Evolutionary conservation across 2,888 invertebrate species (phyloP).

Genomic region (Globia sparganii): DNA sequence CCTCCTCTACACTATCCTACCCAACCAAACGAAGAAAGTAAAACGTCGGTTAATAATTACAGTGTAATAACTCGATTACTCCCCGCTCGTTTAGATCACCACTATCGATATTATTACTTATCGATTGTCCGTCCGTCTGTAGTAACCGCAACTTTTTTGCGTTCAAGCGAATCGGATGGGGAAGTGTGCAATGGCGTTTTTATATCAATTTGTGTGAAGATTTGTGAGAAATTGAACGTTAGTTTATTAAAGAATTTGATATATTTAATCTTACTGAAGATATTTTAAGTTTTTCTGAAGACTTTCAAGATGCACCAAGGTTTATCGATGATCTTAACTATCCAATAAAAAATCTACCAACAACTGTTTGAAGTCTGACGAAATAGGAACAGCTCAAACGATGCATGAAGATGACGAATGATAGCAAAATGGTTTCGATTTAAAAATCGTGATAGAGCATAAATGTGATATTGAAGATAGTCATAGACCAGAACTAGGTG

Average conservation of each 20-base stretch:
- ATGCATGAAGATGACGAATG: conserved; percentile 58
- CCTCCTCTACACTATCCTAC: conserved; percentile 58
- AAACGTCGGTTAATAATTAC: conserved; percentile 84
- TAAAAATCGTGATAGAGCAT: conserved; percentile 58
- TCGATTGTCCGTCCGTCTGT: conserved; percentile 68
- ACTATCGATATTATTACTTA: conserved; percentile 70
- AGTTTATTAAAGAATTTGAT: conserved; percentile 39
- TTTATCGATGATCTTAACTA: conserved; percentile 34
- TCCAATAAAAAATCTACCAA: conserved; percentile 25
- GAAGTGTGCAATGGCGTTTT: conserved; percentile 45
- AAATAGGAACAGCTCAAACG: conserved; percentile 48
- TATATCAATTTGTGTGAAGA: conserved; percentile 33
- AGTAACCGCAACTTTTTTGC: conserved; percentile 66
- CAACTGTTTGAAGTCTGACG: conserved; percentile 38
- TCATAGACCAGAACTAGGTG: conserved; percentile 37
- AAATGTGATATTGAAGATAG: conserved; percentile 47
- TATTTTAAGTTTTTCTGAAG: conserved; percentile 33
- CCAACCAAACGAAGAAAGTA: conserved; percentile 75
- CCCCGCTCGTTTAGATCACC: conserved; percentile 69
- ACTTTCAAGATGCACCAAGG: conserved; percentile 2
- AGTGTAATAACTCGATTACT: conserved; percentile 71
- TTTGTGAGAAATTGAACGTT: conserved; percentile 29
- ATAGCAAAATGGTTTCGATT: conserved; percentile 57
- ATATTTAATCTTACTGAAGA: conserved; percentile 36
- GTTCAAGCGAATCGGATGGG: conserved; percentile 53